phyloP scores from a whole-genome alignment of 2,113 vertebrate genomes.

The Calidris pugnax region DNA sequence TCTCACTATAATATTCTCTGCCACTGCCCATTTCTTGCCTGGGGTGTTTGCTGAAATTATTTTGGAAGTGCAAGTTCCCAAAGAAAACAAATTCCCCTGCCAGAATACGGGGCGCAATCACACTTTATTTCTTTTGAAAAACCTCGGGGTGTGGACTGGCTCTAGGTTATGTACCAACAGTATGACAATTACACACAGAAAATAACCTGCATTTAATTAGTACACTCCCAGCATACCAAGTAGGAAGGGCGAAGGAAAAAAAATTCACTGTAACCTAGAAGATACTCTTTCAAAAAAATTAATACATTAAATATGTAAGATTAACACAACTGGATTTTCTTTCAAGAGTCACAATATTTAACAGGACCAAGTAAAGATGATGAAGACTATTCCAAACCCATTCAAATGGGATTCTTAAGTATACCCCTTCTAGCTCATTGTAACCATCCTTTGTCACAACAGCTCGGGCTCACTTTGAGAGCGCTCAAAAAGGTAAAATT shows the following conservation, averaged over 20 bases:
- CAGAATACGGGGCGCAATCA: not conserved
- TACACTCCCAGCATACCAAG: slow-evolving; percentile 28
- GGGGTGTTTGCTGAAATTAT: slow-evolving; percentile 21
- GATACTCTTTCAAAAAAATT: not conserved
- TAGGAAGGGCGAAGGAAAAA: not conserved
- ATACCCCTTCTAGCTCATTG: slow-evolving; percentile 31
- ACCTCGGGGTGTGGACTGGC: not conserved
- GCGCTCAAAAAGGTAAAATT: slow-evolving; percentile 56
- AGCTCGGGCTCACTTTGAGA: slow-evolving; percentile 33
- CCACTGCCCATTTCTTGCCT: slow-evolving; percentile 38
- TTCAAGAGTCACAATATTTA: slow-evolving; percentile 63
- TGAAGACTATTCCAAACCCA: slow-evolving; percentile 40
- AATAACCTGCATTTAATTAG: slow-evolving; percentile 54
- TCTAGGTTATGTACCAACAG: slow-evolving; percentile 14
- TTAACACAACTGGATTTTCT: not conserved
- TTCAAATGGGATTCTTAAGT: slow-evolving; percentile 55
- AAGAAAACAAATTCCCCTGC: not conserved
- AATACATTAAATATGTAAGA: not conserved
- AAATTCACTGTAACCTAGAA: not conserved
- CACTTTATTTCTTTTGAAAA: not conserved
- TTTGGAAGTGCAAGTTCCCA: slow-evolving; percentile 12
- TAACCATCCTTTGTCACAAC: slow-evolving; percentile 56
- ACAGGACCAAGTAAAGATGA: slow-evolving; percentile 47
- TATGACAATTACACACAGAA: slow-evolving; percentile 6
- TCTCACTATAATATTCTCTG: not conserved